Conservation (phyloP, 2,888 invertebrate genomes). For the Himalopsyche kuldschensis region DNA sequence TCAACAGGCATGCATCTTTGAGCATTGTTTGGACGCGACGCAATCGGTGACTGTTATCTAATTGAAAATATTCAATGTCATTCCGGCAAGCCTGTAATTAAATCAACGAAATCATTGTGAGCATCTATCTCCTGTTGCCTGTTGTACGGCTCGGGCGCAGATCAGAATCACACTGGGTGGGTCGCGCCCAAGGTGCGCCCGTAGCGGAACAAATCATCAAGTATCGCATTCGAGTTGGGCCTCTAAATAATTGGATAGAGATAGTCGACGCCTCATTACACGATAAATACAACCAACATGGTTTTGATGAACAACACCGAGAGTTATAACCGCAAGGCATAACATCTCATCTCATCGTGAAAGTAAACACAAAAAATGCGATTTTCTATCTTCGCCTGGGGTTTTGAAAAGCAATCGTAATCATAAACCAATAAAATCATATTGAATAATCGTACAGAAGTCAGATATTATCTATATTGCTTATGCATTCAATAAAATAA, state of each 20-base stretch:
- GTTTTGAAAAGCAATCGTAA: not conserved
- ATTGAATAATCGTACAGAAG: not conserved
- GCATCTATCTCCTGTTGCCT: not conserved
- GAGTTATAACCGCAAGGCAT: not conserved
- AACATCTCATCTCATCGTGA: not conserved
- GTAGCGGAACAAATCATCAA: not conserved
- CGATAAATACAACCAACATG: not conserved
- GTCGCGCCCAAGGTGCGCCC: not conserved
- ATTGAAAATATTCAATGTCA: not conserved
- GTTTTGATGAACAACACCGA: not conserved
- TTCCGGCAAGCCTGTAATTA: not conserved
- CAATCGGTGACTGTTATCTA: not conserved
- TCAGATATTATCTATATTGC: not conserved
- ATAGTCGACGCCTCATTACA: not conserved
- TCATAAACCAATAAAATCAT: not conserved
- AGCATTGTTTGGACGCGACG: not conserved
- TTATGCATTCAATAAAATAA: not conserved
- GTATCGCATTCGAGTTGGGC: not conserved
- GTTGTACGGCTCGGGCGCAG: not conserved
- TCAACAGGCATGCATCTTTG: not conserved
- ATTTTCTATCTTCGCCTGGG: not conserved
- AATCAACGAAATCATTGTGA: not conserved
- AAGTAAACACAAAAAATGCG: not conserved
- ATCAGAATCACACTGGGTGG: not conserved
- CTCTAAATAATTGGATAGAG: not conserved